Evolutionary conservation across 2,113 vertebrate species (phyloP).

Genomic region (Motacilla alba): DNA sequence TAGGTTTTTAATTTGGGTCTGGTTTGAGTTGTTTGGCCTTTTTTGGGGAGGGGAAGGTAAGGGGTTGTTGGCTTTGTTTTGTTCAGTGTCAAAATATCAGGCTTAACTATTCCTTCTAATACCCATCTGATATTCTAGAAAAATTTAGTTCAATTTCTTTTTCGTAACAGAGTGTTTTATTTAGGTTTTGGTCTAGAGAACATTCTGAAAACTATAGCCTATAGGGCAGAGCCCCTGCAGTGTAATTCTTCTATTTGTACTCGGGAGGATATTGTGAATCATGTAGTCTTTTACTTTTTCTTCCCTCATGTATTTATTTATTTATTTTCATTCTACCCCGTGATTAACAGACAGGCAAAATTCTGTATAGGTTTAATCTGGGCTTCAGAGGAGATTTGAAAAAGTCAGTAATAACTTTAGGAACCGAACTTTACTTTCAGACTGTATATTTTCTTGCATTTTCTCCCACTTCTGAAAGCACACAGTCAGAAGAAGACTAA

Average conservation of each 20-base stretch:
- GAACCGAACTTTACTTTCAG: neutral
- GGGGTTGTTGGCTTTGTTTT: neutral
- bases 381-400: neutral
- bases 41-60: rapidly evolving
- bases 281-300: neutral
- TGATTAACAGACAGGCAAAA: neutral
- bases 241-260: neutral
- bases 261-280: neutral
- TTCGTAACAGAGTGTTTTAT: neutral
- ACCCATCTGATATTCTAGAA: neutral
- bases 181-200: neutral
- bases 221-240: neutral
- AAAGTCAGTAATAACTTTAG: neutral
- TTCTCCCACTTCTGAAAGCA: neutral
- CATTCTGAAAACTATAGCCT: neutral
- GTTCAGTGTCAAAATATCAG: neutral
- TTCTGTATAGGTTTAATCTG: neutral
- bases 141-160: neutral
- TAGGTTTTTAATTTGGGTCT: rapidly evolving
- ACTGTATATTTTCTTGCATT: neutral
- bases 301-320: neutral
- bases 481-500: neutral
- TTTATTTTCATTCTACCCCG: neutral
- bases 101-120: neutral
- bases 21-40: neutral